phyloP scores from a whole-genome alignment of 2,888 invertebrate species.

The Formica aserva region DNA sequence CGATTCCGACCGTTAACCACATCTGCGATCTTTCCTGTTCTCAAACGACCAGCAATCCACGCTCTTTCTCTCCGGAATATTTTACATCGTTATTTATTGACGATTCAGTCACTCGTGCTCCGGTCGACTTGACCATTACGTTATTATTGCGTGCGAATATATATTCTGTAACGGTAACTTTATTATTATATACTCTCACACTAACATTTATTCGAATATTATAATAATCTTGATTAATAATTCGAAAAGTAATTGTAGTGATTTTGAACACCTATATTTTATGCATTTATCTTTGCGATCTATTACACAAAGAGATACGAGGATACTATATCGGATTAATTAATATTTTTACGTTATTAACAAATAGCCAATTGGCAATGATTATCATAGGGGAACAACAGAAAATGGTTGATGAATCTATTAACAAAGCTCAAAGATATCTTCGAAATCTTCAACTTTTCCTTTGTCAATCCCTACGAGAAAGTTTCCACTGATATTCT shows the following conservation, averaged over 20 bases:
- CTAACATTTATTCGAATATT: constrained; percentile 11
- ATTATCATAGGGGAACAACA: not conserved
- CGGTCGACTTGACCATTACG: constrained; percentile 12
- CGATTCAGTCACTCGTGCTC: not conserved
- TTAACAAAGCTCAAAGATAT: not conserved
- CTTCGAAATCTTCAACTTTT: not conserved
- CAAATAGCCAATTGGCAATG: not conserved
- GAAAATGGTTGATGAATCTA: not conserved
- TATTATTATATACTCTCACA: constrained; percentile 17
- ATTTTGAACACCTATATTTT: constrained; percentile 8
- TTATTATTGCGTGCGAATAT: constrained; percentile 25
- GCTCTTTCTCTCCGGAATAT: not conserved
- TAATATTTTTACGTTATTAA: not conserved
- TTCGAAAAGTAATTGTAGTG: not conserved
- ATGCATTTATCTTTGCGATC: not conserved
- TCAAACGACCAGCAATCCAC: not conserved
- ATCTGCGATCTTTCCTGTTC: constrained; percentile 16
- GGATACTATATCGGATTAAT: not conserved
- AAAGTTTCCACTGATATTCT: not conserved
- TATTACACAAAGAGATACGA: not conserved
- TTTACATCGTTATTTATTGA: not conserved
- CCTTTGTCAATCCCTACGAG: not conserved
- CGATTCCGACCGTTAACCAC: constrained; percentile 17
- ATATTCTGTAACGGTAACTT: constrained; percentile 16
- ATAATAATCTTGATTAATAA: constrained; percentile 34